Conservation (phyloP, 2,113 vertebrate species). For the Camelus dromedarius region DNA sequence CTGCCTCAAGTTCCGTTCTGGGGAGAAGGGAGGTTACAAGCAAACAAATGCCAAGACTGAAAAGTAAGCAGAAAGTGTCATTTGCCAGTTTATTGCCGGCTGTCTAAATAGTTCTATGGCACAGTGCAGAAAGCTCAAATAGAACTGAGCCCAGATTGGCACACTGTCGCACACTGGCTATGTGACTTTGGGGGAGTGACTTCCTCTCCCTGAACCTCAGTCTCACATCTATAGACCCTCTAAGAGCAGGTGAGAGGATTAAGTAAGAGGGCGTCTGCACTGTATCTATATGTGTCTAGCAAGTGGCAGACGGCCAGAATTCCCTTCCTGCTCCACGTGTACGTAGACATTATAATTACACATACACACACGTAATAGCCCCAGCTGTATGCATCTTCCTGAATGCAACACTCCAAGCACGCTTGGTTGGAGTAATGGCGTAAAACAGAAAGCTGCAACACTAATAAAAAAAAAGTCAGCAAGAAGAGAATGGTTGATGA, state of each 20-base stretch:
- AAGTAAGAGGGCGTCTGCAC: neutral
- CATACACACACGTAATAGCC: no score
- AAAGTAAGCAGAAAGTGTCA: neutral
- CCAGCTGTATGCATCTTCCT: neutral
- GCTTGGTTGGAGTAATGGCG: neutral
- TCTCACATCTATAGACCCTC: neutral
- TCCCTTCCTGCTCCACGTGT: neutral
- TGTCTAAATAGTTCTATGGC: neutral
- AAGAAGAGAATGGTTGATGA: neutral
- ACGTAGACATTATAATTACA: neutral
- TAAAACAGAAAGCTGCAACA: neutral
- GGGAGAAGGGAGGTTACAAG: neutral
- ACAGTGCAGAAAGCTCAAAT: accelerated
- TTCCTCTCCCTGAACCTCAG: neutral
- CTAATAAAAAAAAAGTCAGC: neutral
- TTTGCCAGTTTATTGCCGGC: accelerated
- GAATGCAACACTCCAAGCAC: neutral
- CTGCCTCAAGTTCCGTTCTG: neutral
- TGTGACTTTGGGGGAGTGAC: neutral
- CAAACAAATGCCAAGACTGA: neutral
- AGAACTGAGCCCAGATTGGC: neutral
- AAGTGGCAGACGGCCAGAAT: neutral
- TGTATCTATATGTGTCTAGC: neutral
- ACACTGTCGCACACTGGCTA: accelerated
- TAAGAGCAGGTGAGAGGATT: neutral